Evolutionary conservation across 2,113 vertebrate genomes (phyloP).

Genomic region (Ibidorhyncha struthersii): DNA sequence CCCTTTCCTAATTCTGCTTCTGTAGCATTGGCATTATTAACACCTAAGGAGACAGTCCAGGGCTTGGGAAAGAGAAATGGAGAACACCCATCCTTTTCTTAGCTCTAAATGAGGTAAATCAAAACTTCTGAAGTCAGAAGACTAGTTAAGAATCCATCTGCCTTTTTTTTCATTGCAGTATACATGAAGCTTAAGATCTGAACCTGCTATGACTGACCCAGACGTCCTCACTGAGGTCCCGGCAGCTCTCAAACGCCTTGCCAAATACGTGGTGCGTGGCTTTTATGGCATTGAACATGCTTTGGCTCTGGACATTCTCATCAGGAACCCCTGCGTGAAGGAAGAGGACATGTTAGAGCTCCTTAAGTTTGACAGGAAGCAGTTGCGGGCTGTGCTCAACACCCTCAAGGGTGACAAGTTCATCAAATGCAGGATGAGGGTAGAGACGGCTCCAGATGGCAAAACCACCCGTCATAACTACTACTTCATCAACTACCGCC

Average conservation of each 20-base stretch:
- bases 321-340: constrained; percentile 94
- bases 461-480: constrained; percentile 98
- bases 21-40: background rate
- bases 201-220: constrained; percentile 88
- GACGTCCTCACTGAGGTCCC: constrained; percentile 94
- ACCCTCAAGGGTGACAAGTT: constrained; percentile 97
- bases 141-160: background rate
- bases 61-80: background rate
- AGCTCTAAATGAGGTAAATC: background rate
- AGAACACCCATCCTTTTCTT: background rate
- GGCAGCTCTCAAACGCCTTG: constrained; percentile 90
- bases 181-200: constrained; percentile 48
- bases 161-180: constrained; percentile 22
- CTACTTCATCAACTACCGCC: constrained; percentile 97
- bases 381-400: constrained; percentile 94
- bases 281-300: constrained; percentile 97
- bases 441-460: constrained; percentile 93
- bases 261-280: constrained; percentile 95
- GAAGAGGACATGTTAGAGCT: constrained; percentile 99
- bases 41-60: background rate
- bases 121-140: background rate
- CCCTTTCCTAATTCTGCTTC: background rate
- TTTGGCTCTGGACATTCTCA: constrained; percentile 94
- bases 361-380: constrained; percentile 97
- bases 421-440: constrained; percentile 97